Evolutionary conservation across 2,888 invertebrate species (phyloP).

Genomic region (Acleris emargana): DNA sequence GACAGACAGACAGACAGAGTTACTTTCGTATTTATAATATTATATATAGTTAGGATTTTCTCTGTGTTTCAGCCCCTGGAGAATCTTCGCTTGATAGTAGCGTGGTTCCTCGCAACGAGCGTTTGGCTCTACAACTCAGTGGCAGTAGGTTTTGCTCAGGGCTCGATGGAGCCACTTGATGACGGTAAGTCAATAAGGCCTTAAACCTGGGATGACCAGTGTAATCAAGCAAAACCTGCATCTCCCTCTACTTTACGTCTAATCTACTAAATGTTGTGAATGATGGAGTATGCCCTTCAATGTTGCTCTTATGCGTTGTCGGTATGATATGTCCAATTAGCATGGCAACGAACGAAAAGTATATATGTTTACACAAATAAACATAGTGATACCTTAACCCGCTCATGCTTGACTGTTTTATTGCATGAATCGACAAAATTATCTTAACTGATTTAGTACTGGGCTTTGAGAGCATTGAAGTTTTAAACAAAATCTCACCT

Average conservation of each 20-base stretch:
- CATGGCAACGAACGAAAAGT: constrained; percentile 61
- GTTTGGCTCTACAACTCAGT: constrained; percentile 84
- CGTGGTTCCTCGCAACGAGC: constrained; percentile 84
- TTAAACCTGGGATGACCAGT: constrained; percentile 4
- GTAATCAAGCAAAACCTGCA: background rate
- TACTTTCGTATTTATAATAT: too few relatives aligned
- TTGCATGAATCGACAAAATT: constrained; percentile 44
- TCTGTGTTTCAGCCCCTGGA: constrained; percentile 80
- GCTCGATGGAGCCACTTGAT: constrained; percentile 73
- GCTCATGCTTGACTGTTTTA: constrained; percentile 42
- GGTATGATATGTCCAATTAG: constrained; percentile 69
- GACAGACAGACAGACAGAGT: too few relatives aligned
- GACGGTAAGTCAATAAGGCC: constrained; percentile 63
- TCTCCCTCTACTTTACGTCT: background rate
- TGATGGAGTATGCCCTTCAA: constrained; percentile 45
- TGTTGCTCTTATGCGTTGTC: constrained; percentile 69
- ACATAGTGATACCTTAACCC: constrained; percentile 11
- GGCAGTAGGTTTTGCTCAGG: constrained; percentile 74
- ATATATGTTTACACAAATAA: constrained; percentile 7
- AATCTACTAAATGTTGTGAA: constrained; percentile 46
- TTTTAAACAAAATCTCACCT: too few relatives aligned
- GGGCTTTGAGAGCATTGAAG: too few relatives aligned
- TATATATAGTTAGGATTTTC: too few relatives aligned
- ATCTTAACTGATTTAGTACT: too few relatives aligned
- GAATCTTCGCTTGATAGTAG: constrained; percentile 81